Evolutionary conservation across 2,888 invertebrate genomes (phyloP).

Genomic region (Gymnosoma rotundatum): DNA sequence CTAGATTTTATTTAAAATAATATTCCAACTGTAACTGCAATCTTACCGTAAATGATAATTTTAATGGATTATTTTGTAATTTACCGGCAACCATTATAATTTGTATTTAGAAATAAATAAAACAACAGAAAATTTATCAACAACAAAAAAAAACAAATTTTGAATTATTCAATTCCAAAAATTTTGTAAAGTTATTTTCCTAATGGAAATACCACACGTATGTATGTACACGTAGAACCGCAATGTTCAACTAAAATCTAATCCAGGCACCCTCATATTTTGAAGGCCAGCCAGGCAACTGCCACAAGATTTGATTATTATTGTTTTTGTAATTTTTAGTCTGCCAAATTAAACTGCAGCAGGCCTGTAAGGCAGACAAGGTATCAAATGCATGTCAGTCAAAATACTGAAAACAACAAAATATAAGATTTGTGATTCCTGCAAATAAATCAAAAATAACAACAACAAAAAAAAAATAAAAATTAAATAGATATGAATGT

Average conservation of each 20-base stretch:
- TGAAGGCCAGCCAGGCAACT: constrained; percentile 50
- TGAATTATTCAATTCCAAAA: not conserved
- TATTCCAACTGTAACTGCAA: not conserved
- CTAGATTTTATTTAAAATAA: not conserved
- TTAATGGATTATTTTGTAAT: constrained; percentile 74
- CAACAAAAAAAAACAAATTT: not conserved
- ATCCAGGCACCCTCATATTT: constrained; percentile 51
- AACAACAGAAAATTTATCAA: not conserved
- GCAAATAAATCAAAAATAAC: constrained; percentile 19
- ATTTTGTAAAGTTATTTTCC: constrained; percentile 1
- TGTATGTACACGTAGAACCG: constrained; percentile 73
- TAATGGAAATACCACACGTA: constrained; percentile 42
- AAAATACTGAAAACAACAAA: constrained; percentile 36
- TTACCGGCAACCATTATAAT: constrained; percentile 76
- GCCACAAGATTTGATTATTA: not conserved
- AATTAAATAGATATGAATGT: not conserved
- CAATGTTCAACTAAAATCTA: constrained; percentile 75
- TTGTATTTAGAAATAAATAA: not conserved
- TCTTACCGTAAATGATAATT: constrained; percentile 78
- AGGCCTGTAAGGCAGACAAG: constrained; percentile 14
- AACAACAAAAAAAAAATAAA: constrained; percentile 8
- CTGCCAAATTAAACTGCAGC: constrained; percentile 27
- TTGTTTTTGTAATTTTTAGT: not conserved
- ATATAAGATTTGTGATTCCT: constrained; percentile 24
- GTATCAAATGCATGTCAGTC: constrained; percentile 22